These are phyloP conservation scores for Drosophila rufa DNA, from an alignment of 1,140 invertebrate species.

Conservation along the genomic window DNA sequence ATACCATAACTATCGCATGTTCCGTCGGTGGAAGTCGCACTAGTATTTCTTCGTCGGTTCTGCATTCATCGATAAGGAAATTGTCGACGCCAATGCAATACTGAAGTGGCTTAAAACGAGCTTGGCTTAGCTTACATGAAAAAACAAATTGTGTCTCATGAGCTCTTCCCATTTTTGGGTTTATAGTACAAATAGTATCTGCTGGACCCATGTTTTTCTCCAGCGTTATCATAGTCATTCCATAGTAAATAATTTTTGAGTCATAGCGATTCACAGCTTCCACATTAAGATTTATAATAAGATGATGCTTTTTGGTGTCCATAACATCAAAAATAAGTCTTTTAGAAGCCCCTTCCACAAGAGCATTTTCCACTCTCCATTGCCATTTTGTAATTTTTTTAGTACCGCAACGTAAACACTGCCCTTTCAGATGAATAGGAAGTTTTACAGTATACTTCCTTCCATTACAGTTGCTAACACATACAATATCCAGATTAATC, in stretches of 20 bases:
- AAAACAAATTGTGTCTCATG: slow-evolving; percentile 11
- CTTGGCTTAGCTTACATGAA: neutral
- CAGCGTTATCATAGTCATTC: neutral
- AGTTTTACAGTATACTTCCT: slow-evolving; percentile 24
- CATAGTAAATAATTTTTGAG: slow-evolving; percentile 9
- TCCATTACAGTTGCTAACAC: slow-evolving; percentile 49
- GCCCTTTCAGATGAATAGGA: slow-evolving; percentile 42
- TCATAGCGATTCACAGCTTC: slow-evolving; percentile 4
- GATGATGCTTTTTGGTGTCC: neutral
- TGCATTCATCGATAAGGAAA: slow-evolving; percentile 9
- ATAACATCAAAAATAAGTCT: slow-evolving; percentile 31
- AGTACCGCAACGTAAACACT: slow-evolving; percentile 28
- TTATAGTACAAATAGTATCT: slow-evolving; percentile 2
- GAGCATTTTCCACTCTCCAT: slow-evolving; percentile 22
- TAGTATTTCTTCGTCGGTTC: slow-evolving; percentile 2
- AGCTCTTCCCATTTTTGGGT: neutral
- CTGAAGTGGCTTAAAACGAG: slow-evolving; percentile 11
- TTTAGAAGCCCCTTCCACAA: slow-evolving; percentile 14
- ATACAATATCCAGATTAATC: slow-evolving; percentile 42
- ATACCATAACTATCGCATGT: slow-evolving; percentile 6
- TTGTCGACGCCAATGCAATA: slow-evolving; percentile 1
- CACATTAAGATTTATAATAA: slow-evolving; percentile 9
- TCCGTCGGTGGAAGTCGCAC: slow-evolving; percentile 6
- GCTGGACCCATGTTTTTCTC: slow-evolving; percentile 14
- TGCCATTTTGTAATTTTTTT: slow-evolving; percentile 47